Evolutionary conservation across 1,140 invertebrate species (phyloP).

Genomic region (Drosophila varians): DNA sequence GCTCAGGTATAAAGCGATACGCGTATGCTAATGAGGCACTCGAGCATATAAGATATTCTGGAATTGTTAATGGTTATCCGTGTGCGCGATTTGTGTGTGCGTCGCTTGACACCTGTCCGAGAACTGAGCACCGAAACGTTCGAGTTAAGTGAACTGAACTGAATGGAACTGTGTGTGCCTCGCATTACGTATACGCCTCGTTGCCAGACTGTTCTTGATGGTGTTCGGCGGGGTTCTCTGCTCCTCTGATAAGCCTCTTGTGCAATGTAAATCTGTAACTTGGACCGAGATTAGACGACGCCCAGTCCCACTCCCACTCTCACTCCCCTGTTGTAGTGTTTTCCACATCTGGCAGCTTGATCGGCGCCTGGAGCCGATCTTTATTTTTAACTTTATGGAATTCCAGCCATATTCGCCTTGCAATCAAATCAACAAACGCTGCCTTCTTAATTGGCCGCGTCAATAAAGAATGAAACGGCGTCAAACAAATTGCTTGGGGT

Average conservation of each 20-base stretch:
- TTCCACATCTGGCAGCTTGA: slow-evolving; percentile 17
- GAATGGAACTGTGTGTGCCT: slow-evolving; percentile 52
- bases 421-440: slow-evolving; percentile 43
- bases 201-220: slow-evolving; percentile 40
- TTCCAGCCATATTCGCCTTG: slow-evolving; percentile 31
- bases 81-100: slow-evolving; percentile 32
- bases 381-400: slow-evolving; percentile 17
- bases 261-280: slow-evolving; percentile 23
- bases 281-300: slow-evolving; percentile 14
- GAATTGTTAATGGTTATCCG: slow-evolving; percentile 29
- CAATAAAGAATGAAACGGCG: slow-evolving; percentile 58
- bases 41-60: slow-evolving; percentile 34
- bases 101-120: slow-evolving; percentile 60
- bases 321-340: not conserved
- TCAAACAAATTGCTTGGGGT: slow-evolving; percentile 48
- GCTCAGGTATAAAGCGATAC: slow-evolving; percentile 9
- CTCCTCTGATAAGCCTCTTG: slow-evolving; percentile 30
- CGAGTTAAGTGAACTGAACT: slow-evolving; percentile 55
- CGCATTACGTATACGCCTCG: slow-evolving; percentile 55
- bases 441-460: slow-evolving; percentile 39
- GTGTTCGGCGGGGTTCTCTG: slow-evolving; percentile 1
- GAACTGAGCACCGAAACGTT: slow-evolving; percentile 37
- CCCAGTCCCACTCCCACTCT: too few species aligned
- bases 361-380: not conserved
- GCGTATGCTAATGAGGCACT: slow-evolving; percentile 42